Percentiles rank a stretch among this genome's conserved stretches.
Evolutionary conservation across 1,140 invertebrate species (phyloP).

Genomic region (Euborellia annulipes): DNA sequence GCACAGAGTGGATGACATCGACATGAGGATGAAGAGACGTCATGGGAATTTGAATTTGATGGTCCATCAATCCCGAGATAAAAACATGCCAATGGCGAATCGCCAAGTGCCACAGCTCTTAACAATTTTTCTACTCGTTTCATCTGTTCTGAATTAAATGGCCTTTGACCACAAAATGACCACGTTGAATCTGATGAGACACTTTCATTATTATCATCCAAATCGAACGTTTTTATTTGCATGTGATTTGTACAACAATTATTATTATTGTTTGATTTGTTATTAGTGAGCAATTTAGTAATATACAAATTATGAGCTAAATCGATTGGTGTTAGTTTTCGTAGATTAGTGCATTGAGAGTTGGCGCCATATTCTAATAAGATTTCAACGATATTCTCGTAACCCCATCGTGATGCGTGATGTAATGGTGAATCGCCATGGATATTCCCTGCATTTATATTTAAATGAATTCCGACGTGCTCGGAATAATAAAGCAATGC

Average conservation of each 20-base stretch:
- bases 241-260: constrained; percentile 7
- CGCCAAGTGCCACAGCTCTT: constrained; percentile 50
- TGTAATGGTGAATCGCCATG: constrained; percentile 63
- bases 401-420: constrained; percentile 64
- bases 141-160: constrained; percentile 30
- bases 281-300: constrained; percentile 6
- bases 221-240: constrained; percentile 11
- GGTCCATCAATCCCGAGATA: constrained; percentile 46
- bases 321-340: constrained; percentile 44
- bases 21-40: not conserved
- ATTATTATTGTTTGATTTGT: constrained; percentile 23
- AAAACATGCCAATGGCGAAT: constrained; percentile 56
- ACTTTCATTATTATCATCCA: constrained; percentile 1
- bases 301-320: constrained; percentile 49
- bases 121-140: constrained; percentile 50
- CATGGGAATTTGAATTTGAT: not conserved
- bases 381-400: constrained; percentile 49
- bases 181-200: too few species aligned
- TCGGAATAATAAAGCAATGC: constrained; percentile 64
- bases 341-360: constrained; percentile 38
- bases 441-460: constrained; percentile 47
- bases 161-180: too few species aligned
- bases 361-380: constrained; percentile 53
- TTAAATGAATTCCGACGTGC: constrained; percentile 37
- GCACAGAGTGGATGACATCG: constrained; percentile 56